Evolutionary conservation across 1,140 invertebrate species (phyloP).

Genomic region (Dermatophagoides farinae): DNA sequence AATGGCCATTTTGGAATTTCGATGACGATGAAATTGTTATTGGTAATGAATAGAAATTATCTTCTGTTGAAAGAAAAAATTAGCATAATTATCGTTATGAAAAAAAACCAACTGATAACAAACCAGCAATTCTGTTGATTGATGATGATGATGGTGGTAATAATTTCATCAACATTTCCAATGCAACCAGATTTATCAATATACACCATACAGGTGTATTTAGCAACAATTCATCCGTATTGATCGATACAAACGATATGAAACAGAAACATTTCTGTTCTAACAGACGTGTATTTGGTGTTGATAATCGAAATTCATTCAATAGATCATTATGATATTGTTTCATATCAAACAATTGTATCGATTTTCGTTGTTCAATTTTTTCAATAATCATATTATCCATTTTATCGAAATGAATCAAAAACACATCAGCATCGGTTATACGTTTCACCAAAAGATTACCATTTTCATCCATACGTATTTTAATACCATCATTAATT

Average conservation of each 20-base stretch:
- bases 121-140: not conserved
- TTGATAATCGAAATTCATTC: conserved; percentile 69
- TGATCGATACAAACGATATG: conserved; percentile 47
- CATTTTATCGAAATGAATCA: not conserved
- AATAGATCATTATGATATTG: conserved; percentile 43
- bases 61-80: not conserved
- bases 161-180: conserved; percentile 59
- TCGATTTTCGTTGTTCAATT: not conserved
- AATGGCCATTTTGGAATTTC: not conserved
- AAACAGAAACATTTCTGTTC: conserved; percentile 36
- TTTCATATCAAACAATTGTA: not conserved
- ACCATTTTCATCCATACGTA: conserved; percentile 80
- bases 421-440: not conserved
- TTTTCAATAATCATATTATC: not conserved
- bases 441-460: conserved; percentile 53
- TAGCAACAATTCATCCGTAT: conserved; percentile 56
- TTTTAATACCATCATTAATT: conserved; percentile 73
- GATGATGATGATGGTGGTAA: not conserved
- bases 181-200: conserved; percentile 81
- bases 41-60: conserved; percentile 4
- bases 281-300: conserved; percentile 34
- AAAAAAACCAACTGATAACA: not conserved
- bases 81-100: too few species aligned
- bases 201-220: conserved; percentile 86
- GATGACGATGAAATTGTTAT: not conserved